A percentile compares a stretch with the other conserved stretches of the same genome.
Evolutionary conservation across 2,113 vertebrate genomes (phyloP).

Genomic region (Gasterosteus nipponicus): DNA sequence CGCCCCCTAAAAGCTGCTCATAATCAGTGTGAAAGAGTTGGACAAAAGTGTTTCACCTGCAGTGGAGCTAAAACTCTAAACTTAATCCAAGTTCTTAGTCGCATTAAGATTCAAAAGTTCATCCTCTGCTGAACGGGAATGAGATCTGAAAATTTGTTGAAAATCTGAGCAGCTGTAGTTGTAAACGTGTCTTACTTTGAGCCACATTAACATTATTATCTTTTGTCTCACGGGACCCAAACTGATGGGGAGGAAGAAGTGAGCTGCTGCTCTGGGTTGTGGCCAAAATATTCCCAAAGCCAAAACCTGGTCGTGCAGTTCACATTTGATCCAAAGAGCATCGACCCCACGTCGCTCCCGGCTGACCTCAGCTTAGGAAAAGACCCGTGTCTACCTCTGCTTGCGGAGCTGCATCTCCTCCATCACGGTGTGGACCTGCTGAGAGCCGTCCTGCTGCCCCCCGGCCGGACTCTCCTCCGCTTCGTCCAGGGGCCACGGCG

Average conservation of each 20-base stretch:
- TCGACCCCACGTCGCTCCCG: not conserved
- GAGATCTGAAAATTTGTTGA: not conserved
- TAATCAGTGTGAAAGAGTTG: not conserved
- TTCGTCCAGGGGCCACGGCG: conserved; percentile 87
- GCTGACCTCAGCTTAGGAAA: not conserved
- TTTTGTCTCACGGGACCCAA: too few relatives aligned
- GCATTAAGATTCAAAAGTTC: not conserved
- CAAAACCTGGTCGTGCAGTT: not conserved
- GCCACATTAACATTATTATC: not conserved
- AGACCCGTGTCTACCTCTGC: conserved; percentile 84
- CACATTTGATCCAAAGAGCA: not conserved
- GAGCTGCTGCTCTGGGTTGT: not conserved
- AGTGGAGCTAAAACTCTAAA: not conserved
- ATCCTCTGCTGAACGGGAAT: not conserved
- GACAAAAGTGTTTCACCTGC: not conserved
- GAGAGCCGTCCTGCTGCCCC: conserved; percentile 94
- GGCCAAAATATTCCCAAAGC: not conserved
- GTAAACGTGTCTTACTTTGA: not conserved
- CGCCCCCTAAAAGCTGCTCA: too few relatives aligned
- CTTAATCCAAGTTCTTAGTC: not conserved
- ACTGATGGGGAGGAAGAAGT: too few relatives aligned
- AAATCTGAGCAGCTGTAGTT: not conserved
- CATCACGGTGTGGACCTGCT: conserved; percentile 96
- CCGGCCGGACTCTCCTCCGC: conserved; percentile 90
- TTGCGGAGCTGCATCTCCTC: conserved; percentile 99